Evolutionary conservation across 37 sponge, comb jelly and placozoan genomes (phyloP), one percentile per base, ranked within the genome.

Genomic region (Crambe crambe): DNA sequence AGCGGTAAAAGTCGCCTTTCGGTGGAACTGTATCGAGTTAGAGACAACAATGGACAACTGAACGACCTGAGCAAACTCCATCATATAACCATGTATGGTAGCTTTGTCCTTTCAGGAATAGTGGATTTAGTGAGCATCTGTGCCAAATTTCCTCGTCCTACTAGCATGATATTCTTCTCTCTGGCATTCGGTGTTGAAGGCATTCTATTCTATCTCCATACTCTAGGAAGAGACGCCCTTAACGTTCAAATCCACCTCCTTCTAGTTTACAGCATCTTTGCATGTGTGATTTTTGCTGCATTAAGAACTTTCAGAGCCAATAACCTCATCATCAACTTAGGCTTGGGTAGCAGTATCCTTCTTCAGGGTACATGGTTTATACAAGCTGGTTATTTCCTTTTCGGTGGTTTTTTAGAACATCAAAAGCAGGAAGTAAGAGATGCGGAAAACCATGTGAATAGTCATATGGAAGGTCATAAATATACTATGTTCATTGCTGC

Each of bases 321-420:
- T 18, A 79, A 89, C 27, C 62, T 89, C 12, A n/a, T 80, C 26
- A 70, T 89, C 60, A 89, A 89, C 32, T 3, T 66, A 4, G 73
- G 71, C 3, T 39, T 89, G 6, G 42, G 63, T 25, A 83, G 70
- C 43, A 20, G 78, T 3, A 70, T 89, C 12, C 30, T 84, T 3
- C 42, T 83, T 3, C 90, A 89, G 57, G 90, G 90, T 2, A 79
- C 84, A 0, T 89, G 90, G 90, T 89, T 89, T 38, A 80, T 84
- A n/a, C 85, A 89, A 59, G 76, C 71, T 8, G 85, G 77, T 17
- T 10, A 68, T 37, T 65, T 80, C 21, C 54, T 84, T 42, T 84
- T 67, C 27, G 60, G 66, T 5, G 66, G 66, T 2, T 65, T 65
- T 32, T 30, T 65, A 31, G 51, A 47, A 15, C n/a, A n/a, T n/a